These are phyloP conservation scores for Phenacoccus solenopsis DNA, from an alignment of 1,140 invertebrate genomes.

Conservation along the genomic window DNA sequence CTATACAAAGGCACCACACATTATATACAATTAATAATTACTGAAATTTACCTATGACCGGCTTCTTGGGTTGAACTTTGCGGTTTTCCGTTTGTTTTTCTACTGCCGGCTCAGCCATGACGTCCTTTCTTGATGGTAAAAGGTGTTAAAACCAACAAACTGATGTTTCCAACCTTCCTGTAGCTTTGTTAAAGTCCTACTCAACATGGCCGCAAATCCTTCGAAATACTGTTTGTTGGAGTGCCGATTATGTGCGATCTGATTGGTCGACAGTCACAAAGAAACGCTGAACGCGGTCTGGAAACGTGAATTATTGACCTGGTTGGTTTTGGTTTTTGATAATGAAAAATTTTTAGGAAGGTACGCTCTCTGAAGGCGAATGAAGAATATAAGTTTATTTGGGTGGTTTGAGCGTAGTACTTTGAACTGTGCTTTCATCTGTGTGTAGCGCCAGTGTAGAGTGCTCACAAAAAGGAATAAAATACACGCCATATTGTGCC, in stretches of 20 bases:
- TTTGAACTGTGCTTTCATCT: no score
- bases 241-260: neutral
- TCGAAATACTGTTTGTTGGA: neutral
- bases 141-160: slow-evolving; percentile 12
- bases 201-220: slow-evolving; percentile 11
- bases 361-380: no score
- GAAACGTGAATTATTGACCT: no score
- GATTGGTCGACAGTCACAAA: neutral
- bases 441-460: no score
- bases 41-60: neutral
- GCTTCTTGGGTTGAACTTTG: neutral
- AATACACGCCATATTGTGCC: no score
- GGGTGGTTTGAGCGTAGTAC: no score
- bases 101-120: slow-evolving; percentile 9
- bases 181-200: slow-evolving; percentile 15
- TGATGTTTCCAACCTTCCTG: slow-evolving; percentile 15
- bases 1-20: no score
- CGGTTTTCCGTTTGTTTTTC: slow-evolving; percentile 15
- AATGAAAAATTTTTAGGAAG: no score
- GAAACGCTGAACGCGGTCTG: neutral
- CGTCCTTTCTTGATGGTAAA: slow-evolving; percentile 16
- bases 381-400: no score
- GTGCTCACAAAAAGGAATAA: no score
- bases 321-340: no score
- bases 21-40: neutral